phyloP scores from a whole-genome alignment of 2,113 vertebrate genomes.

The Pao palembangensis region DNA sequence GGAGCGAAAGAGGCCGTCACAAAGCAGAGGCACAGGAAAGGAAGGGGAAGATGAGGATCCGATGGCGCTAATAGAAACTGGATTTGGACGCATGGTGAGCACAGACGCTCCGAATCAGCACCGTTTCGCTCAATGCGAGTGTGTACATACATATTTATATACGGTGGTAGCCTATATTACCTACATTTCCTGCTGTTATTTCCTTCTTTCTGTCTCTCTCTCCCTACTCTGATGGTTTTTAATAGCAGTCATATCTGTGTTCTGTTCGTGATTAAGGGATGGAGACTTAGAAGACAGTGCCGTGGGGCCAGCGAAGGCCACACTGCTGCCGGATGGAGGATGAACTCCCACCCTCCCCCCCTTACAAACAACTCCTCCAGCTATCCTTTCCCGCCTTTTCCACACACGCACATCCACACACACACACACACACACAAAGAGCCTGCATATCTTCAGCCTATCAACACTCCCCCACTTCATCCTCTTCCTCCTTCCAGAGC shows the following conservation, averaged over 20 bases:
- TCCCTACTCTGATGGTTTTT: conserved; percentile 53
- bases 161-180: conserved; percentile 59
- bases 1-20: conserved; percentile 23
- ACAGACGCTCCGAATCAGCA: conserved; percentile 49
- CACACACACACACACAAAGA: too few relatives aligned
- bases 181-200: conserved; percentile 43
- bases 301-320: conserved; percentile 43
- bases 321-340: conserved; percentile 35
- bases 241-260: conserved; percentile 62
- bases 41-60: conserved; percentile 3
- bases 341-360: conserved; percentile 6
- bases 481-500: conserved; percentile 9
- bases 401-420: too few relatives aligned
- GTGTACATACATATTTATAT: conserved; percentile 49
- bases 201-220: conserved; percentile 8
- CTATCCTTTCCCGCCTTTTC: not conserved
- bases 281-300: conserved; percentile 36
- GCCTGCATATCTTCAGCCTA: too few relatives aligned
- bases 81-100: conserved; percentile 10
- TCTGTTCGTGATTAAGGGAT: conserved; percentile 59
- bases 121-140: conserved; percentile 26
- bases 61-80: conserved; percentile 28
- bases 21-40: conserved; percentile 17
- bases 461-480: not conserved
- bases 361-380: conserved; percentile 10